phyloP scores from a whole-genome alignment of 2,113 vertebrate genomes.

The Tachysurus vachellii region DNA sequence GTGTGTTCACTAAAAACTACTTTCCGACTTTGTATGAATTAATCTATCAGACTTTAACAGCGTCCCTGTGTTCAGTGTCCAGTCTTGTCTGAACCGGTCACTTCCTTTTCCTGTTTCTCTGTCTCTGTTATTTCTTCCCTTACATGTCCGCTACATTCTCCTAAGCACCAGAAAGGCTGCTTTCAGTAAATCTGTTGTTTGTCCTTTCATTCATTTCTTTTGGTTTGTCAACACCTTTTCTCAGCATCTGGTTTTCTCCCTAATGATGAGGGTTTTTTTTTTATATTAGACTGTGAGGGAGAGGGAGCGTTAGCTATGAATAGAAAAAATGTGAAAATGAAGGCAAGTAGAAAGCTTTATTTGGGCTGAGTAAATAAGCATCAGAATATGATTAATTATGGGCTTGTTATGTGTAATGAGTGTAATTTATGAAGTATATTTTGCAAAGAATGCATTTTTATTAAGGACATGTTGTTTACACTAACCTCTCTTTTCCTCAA shows the following conservation, averaged over 20 bases:
- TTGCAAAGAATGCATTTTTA: conserved; percentile 24
- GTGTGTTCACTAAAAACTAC: too few relatives aligned
- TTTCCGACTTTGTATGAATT: not conserved
- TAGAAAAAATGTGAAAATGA: not conserved
- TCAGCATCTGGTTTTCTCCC: not conserved
- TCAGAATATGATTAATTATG: not conserved
- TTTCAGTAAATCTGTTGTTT: conserved; percentile 11
- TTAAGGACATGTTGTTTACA: conserved; percentile 1
- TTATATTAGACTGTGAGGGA: not conserved
- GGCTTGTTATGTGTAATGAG: conserved; percentile 22
- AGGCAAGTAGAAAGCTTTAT: not conserved
- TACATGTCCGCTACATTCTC: not conserved
- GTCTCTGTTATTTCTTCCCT: not conserved
- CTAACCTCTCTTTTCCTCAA: conserved; percentile 1
- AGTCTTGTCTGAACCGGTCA: not conserved
- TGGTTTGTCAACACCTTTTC: not conserved
- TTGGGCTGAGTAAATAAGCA: not conserved
- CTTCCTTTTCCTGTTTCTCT: not conserved
- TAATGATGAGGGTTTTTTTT: not conserved
- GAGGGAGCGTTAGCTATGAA: not conserved
- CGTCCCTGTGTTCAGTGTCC: not conserved
- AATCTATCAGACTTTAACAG: not conserved
- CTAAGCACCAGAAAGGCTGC: not conserved
- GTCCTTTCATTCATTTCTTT: not conserved
- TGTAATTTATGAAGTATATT: conserved; percentile 24